Evolutionary conservation across 2,113 vertebrate genomes (phyloP).

Genomic region (Sakesphorus luctuosus): DNA sequence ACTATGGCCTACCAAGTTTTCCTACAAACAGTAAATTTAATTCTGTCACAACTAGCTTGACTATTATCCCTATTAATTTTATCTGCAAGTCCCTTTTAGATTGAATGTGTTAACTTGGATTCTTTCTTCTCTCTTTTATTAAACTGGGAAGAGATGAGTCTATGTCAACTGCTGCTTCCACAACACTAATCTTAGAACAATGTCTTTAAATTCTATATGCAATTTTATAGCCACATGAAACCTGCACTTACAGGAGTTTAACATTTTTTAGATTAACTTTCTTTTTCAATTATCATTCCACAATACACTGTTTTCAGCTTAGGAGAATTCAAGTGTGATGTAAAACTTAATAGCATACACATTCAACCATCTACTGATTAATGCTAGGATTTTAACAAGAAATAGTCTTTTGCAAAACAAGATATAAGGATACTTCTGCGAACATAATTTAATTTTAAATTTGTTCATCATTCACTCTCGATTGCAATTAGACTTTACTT

Average conservation of each 20-base stretch:
- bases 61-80: neutral
- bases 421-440: constrained; percentile 60
- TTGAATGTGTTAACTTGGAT: neutral
- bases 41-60: neutral
- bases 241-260: neutral
- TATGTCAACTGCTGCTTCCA: neutral
- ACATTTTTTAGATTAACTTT: neutral
- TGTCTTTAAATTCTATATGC: neutral
- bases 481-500: constrained; percentile 63
- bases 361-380: constrained; percentile 34
- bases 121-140: neutral
- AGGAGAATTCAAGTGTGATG: neutral
- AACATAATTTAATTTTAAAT: constrained; percentile 72
- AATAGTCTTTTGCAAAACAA: constrained; percentile 54
- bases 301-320: neutral
- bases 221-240: neutral
- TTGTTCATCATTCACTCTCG: constrained; percentile 69
- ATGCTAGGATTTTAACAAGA: constrained; percentile 40
- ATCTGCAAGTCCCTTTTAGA: neutral
- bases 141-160: neutral
- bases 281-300: neutral
- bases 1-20: neutral
- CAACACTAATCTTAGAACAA: neutral
- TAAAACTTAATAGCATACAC: neutral
- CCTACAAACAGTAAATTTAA: neutral